These are phyloP conservation scores for Pituophis catenifer DNA, from an alignment of 2,113 vertebrate species.

Conservation along the genomic window DNA sequence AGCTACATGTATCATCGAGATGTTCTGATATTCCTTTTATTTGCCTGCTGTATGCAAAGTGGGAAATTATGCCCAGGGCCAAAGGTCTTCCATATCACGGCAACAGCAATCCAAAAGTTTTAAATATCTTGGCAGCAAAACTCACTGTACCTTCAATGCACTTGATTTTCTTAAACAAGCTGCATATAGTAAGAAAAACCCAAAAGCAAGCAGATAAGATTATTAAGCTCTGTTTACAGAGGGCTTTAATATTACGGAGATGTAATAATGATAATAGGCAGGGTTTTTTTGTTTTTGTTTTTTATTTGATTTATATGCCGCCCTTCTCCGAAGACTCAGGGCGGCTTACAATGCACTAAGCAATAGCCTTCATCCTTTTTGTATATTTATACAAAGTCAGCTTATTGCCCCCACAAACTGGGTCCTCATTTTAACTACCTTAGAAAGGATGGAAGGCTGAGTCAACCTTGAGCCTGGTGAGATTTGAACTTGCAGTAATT, in stretches of 20 bases:
- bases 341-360: too few relatives aligned
- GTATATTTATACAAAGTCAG: too few relatives aligned
- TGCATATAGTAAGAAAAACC: slow-evolving; percentile 50
- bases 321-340: too few relatives aligned
- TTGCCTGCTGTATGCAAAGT: slow-evolving; percentile 63
- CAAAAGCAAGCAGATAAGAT: slow-evolving; percentile 51
- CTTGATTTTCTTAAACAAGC: slow-evolving; percentile 61
- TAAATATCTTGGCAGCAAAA: slow-evolving; percentile 50
- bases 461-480: too few relatives aligned
- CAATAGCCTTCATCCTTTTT: too few relatives aligned
- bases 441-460: too few relatives aligned
- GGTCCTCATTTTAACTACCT: too few relatives aligned
- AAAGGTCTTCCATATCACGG: slow-evolving; percentile 63
- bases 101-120: slow-evolving; percentile 51
- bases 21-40: slow-evolving; percentile 61
- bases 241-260: slow-evolving; percentile 16
- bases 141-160: slow-evolving; percentile 49
- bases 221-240: slow-evolving; percentile 28
- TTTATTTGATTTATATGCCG: too few relatives aligned
- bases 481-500: too few relatives aligned
- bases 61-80: slow-evolving; percentile 58
- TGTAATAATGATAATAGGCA: slow-evolving; percentile 19
- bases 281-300: too few relatives aligned
- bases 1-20: slow-evolving; percentile 60
- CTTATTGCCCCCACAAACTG: too few relatives aligned